These are phyloP conservation scores for Seriola rivoliana DNA, from an alignment of 2,113 vertebrate genomes.

Conservation along the genomic window DNA sequence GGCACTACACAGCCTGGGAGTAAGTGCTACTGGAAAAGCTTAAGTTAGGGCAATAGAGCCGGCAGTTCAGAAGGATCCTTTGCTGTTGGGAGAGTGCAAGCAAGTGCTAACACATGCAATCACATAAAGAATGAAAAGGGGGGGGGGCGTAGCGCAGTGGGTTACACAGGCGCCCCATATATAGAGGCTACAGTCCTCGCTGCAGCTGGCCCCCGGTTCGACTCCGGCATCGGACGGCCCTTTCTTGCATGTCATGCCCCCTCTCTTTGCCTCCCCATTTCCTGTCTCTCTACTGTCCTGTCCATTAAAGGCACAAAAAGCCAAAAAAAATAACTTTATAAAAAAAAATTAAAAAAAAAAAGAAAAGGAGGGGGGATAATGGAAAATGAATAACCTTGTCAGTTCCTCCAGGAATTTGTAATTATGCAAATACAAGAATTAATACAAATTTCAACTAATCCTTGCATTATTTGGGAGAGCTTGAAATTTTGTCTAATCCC, in stretches of 20 bases:
- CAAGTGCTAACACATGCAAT: conserved; percentile 32
- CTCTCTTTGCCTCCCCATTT: too few species aligned
- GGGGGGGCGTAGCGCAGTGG: too few species aligned
- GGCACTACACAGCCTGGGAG: conserved; percentile 12
- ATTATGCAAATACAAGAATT: conserved; percentile 32
- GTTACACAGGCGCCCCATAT: too few species aligned
- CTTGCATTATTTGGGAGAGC: background rate
- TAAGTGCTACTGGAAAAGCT: conserved; percentile 34
- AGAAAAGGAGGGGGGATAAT: background rate
- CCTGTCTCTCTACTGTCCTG: too few species aligned
- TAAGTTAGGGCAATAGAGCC: background rate
- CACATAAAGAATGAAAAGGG: background rate
- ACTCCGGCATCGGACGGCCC: too few species aligned
- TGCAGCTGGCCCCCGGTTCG: too few species aligned
- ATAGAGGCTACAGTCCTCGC: too few species aligned
- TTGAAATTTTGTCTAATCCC: conserved; percentile 12
- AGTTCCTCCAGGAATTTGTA: conserved; percentile 3
- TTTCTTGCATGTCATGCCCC: too few species aligned
- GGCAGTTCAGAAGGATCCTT: background rate
- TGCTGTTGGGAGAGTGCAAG: conserved; percentile 26
- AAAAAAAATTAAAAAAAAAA: too few species aligned
- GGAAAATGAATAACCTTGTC: background rate
- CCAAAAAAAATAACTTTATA: too few species aligned
- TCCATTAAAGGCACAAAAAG: too few species aligned
- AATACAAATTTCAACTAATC: conserved; percentile 13